A percentile compares a stretch with the other conserved stretches of the same genome.
These are phyloP conservation scores for Leptogaster cylindrica DNA, from an alignment of 2,888 invertebrate genomes.

Conservation along the genomic window DNA sequence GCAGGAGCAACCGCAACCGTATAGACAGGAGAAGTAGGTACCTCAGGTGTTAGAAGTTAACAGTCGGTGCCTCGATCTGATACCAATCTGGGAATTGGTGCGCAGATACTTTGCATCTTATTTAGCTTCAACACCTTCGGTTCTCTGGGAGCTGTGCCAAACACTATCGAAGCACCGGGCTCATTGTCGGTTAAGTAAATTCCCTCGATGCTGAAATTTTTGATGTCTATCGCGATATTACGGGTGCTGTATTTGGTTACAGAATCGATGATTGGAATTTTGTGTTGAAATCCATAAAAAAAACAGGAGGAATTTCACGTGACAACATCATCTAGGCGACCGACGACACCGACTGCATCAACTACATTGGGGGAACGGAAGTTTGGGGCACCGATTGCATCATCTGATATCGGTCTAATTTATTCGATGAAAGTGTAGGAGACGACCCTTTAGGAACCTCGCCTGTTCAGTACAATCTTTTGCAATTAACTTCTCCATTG, in stretches of 20 bases:
- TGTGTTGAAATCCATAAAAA: conserved; percentile 33
- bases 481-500: neutral
- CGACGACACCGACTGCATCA: no score
- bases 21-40: conserved; percentile 27
- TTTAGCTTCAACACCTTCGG: conserved; percentile 39
- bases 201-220: conserved; percentile 38
- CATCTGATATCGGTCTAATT: conserved; percentile 19
- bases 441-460: neutral
- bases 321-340: conserved; percentile 36
- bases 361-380: no score
- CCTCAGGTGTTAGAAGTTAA: conserved; percentile 41
- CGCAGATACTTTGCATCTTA: conserved; percentile 43
- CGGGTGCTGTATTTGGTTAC: conserved; percentile 40
- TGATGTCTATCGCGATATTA: conserved; percentile 39
- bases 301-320: conserved; percentile 27
- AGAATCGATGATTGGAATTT: conserved; percentile 40
- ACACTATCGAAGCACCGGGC: conserved; percentile 18
- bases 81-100: conserved; percentile 40
- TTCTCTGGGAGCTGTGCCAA: conserved; percentile 17
- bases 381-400: neutral
- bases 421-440: conserved; percentile 34
- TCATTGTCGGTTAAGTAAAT: conserved; percentile 38
- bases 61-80: conserved; percentile 25
- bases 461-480: neutral
- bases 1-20: neutral